Percentiles rank a stretch among this genome's conserved stretches.
phyloP scores from a whole-genome alignment of 2,888 invertebrate genomes.

The Sarcophaga subvicina region DNA sequence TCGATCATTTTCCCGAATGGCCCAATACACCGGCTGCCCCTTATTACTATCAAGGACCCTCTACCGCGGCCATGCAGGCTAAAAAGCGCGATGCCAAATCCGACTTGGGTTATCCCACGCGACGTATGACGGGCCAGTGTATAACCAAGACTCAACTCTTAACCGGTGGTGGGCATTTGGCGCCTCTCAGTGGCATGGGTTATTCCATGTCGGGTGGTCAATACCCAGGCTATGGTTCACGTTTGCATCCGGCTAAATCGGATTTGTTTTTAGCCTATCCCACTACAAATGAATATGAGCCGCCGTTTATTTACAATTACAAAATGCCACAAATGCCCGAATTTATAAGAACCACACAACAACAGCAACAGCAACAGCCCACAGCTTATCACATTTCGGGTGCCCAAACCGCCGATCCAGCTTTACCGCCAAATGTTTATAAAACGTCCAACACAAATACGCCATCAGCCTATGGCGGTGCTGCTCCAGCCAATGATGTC shows the following conservation, averaged over 20 bases:
- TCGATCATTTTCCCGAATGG: constrained; percentile 78
- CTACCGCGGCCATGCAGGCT: constrained; percentile 70
- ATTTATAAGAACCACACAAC: constrained; percentile 68
- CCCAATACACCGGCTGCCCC: constrained; percentile 79
- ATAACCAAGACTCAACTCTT: constrained; percentile 79
- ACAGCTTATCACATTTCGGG: constrained; percentile 81
- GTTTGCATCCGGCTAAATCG: constrained; percentile 80
- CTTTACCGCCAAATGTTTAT: constrained; percentile 74
- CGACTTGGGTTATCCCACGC: constrained; percentile 81
- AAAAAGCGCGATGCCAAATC: constrained; percentile 81
- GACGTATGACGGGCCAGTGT: constrained; percentile 76
- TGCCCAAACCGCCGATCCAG: constrained; percentile 79
- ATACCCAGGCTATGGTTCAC: constrained; percentile 71
- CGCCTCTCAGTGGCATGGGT: constrained; percentile 73
- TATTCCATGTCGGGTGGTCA: constrained; percentile 75
- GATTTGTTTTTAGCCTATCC: constrained; percentile 77
- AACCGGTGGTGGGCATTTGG: constrained; percentile 75
- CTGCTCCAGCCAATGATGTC: constrained; percentile 79
- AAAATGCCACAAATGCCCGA: constrained; percentile 80
- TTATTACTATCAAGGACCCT: constrained; percentile 78
- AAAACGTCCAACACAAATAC: constrained; percentile 58
- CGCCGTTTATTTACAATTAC: constrained; percentile 79
- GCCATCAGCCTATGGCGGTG: constrained; percentile 73
- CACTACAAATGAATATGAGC: constrained; percentile 74
- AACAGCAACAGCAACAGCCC: constrained; percentile 64